These are phyloP conservation scores for Hoplodrina ambigua DNA, from an alignment of 2,888 invertebrate genomes.

Conservation along the genomic window DNA sequence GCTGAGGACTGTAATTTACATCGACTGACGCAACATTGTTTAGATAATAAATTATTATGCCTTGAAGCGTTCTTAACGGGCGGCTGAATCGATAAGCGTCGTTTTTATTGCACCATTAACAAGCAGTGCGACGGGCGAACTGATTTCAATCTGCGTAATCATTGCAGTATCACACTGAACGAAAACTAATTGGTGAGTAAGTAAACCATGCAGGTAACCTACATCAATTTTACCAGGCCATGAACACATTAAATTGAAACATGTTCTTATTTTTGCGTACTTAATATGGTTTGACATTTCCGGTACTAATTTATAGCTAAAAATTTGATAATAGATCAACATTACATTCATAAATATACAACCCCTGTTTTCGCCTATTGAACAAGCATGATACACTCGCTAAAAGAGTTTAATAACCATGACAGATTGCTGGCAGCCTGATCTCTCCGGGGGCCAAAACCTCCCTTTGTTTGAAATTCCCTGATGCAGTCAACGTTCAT, in stretches of 20 bases:
- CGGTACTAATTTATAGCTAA: neutral
- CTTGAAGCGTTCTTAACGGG: conserved; percentile 85
- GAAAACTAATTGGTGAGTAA: conserved; percentile 63
- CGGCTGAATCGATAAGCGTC: conserved; percentile 87
- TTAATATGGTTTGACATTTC: neutral
- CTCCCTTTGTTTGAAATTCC: conserved; percentile 23
- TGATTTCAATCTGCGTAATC: conserved; percentile 88
- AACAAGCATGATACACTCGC: conserved; percentile 11
- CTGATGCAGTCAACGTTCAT: conserved; percentile 20
- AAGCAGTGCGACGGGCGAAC: conserved; percentile 82
- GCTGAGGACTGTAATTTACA: conserved; percentile 85
- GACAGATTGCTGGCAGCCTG: conserved; percentile 32
- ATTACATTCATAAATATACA: neutral
- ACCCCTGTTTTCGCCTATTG: conserved; percentile 2
- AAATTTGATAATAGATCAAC: neutral
- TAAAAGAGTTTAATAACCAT: conserved; percentile 33
- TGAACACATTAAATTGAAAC: neutral
- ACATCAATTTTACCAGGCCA: neutral
- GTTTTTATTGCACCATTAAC: conserved; percentile 90
- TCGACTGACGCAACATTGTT: conserved; percentile 85
- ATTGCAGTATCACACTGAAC: conserved; percentile 68
- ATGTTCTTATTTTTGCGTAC: neutral
- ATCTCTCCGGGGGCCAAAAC: conserved; percentile 19
- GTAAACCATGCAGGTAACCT: conserved; percentile 45
- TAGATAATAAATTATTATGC: conserved; percentile 87